Evolutionary conservation across 2,113 vertebrate genomes (phyloP).

Genomic region (Barbus barbus): DNA sequence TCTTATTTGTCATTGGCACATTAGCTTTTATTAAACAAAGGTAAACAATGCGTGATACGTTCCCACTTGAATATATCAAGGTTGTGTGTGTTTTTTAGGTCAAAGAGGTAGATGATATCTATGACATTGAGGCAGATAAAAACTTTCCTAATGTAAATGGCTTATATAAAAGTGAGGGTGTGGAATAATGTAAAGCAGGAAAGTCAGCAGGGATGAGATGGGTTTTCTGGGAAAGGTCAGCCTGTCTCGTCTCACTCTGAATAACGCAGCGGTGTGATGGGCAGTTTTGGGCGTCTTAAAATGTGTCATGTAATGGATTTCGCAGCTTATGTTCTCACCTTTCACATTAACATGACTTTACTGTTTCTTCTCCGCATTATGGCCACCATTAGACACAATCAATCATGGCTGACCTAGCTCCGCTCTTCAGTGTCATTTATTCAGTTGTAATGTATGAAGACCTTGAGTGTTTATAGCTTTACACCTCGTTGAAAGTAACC

Average conservation of each 20-base stretch:
- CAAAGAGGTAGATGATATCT: background rate
- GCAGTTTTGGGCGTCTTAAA: slow-evolving; percentile 4
- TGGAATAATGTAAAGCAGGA: slow-evolving; percentile 1
- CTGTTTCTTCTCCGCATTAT: background rate
- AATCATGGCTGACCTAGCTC: slow-evolving; percentile 6
- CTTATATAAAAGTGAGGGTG: background rate
- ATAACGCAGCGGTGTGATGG: background rate
- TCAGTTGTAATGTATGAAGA: slow-evolving; percentile 1
- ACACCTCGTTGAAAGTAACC: slow-evolving; percentile 19
- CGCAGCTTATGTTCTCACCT: slow-evolving; percentile 29
- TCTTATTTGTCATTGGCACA: background rate
- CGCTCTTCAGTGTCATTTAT: background rate
- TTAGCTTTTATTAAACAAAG: background rate
- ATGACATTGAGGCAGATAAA: background rate
- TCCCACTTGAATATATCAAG: too few species aligned
- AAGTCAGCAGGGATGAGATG: background rate
- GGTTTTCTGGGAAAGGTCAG: slow-evolving; percentile 13
- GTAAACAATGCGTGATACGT: background rate
- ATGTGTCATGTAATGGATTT: slow-evolving; percentile 28
- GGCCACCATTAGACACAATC: slow-evolving; percentile 5
- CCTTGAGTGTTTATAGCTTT: slow-evolving; percentile 41
- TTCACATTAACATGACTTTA: slow-evolving; percentile 42
- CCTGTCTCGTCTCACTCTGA: slow-evolving; percentile 7
- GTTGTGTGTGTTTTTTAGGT: background rate
- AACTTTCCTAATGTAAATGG: slow-evolving; percentile 9